Percentiles rank a stretch among this genome's conserved stretches.
Evolutionary conservation across 2,113 vertebrate species (phyloP).

Genomic region (Apodemus speciosus): DNA sequence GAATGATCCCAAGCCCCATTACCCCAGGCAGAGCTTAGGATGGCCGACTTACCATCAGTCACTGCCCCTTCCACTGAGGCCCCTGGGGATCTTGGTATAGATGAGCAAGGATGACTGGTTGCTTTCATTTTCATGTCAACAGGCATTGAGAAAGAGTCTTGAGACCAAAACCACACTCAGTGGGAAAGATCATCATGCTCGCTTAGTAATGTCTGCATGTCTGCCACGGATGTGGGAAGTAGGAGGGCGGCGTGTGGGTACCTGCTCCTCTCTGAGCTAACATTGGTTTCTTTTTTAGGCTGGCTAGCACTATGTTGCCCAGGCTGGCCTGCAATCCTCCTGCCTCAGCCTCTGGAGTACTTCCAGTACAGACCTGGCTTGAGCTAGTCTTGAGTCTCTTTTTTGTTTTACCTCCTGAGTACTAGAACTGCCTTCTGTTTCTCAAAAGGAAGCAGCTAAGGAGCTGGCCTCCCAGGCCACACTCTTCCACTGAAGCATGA

Average conservation of each 20-base stretch:
- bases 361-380: background rate
- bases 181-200: background rate
- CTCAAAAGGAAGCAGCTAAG: slow-evolving; percentile 15
- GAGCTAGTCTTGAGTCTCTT: background rate
- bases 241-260: background rate
- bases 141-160: background rate
- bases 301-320: background rate
- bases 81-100: background rate
- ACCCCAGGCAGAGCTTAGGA: background rate
- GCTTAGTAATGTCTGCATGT: background rate
- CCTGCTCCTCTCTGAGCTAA: background rate
- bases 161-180: background rate
- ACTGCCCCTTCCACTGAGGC: background rate
- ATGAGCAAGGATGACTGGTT: background rate
- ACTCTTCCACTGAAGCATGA: background rate
- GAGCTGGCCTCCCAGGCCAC: background rate
- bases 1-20: background rate
- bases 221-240: background rate
- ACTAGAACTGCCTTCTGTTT: background rate
- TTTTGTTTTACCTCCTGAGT: background rate
- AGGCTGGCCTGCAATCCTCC: background rate
- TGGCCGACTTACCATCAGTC: background rate
- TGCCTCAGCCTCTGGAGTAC: background rate
- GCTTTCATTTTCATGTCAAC: slow-evolving; percentile 13
- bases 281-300: background rate